Conservation (phyloP, 2,888 invertebrate genomes). For the Agonopterix heracliana region DNA sequence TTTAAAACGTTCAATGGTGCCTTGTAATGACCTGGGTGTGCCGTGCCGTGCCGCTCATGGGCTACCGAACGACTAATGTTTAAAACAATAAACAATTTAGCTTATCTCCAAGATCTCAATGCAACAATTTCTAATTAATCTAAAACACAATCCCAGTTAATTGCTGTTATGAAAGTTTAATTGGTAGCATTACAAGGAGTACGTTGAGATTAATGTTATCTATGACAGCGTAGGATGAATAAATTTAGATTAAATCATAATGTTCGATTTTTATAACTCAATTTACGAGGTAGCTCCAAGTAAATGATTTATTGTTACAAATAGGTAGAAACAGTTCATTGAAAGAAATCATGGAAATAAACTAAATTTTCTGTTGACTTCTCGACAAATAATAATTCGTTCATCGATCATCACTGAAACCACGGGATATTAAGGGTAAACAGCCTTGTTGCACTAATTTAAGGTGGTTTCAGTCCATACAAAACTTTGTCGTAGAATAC, state of each 20-base stretch:
- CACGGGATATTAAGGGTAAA: no score
- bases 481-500: no score
- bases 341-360: no score
- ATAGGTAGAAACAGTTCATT: background rate
- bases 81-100: slow-evolving; percentile 47
- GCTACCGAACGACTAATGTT: slow-evolving; percentile 35
- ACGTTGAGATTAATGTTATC: slow-evolving; percentile 35
- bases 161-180: slow-evolving; percentile 62
- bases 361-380: no score
- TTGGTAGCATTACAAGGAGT: slow-evolving; percentile 36
- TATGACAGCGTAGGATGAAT: slow-evolving; percentile 38
- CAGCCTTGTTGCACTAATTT: no score
- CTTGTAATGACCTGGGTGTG: slow-evolving; percentile 59
- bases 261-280: slow-evolving; percentile 23
- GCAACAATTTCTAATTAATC: slow-evolving; percentile 65
- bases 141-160: slow-evolving; percentile 52
- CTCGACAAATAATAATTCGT: no score
- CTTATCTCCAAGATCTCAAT: slow-evolving; percentile 46
- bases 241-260: slow-evolving; percentile 33
- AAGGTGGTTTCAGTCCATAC: no score
- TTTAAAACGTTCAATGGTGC: slow-evolving; percentile 48
- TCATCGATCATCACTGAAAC: no score
- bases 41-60: slow-evolving; percentile 32
- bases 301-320: background rate
- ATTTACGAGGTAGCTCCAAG: background rate